These are phyloP conservation scores for Coregonus sp. DNA, from an alignment of 2,797 vertebrate genomes.

Conservation along the genomic window DNA sequence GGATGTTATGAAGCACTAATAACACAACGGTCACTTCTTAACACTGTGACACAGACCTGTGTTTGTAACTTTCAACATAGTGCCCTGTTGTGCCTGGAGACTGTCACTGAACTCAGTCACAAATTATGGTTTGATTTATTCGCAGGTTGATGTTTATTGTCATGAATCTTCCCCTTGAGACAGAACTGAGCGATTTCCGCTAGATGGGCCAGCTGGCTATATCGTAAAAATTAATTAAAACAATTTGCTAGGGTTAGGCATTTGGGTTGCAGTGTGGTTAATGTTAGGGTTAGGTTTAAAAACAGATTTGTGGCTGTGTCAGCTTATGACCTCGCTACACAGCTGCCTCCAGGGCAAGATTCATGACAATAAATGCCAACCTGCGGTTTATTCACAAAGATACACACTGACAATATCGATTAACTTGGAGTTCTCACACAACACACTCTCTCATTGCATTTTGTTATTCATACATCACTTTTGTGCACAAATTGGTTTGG, in stretches of 20 bases:
- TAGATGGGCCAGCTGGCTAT: too few species aligned
- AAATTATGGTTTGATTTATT: conserved; percentile 30
- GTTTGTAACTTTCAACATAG: conserved; percentile 46
- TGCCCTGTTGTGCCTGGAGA: conserved; percentile 41
- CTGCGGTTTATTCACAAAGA: conserved; percentile 40
- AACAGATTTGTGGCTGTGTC: too few species aligned
- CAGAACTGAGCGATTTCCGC: too few species aligned
- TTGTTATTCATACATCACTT: conserved; percentile 25
- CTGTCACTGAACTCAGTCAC: conserved; percentile 43
- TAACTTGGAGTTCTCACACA: conserved; percentile 47
- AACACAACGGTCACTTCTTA: conserved; percentile 57
- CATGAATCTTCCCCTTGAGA: too few species aligned
- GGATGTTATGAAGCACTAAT: conserved; percentile 45
- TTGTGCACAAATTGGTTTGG: conserved; percentile 30
- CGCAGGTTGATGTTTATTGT: too few species aligned
- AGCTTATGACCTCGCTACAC: too few species aligned
- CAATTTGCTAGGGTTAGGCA: too few species aligned
- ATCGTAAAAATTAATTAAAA: too few species aligned
- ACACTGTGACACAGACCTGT: conserved; percentile 48
- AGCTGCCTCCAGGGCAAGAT: too few species aligned
- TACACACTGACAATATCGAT: conserved; percentile 31
- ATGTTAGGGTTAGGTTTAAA: too few species aligned
- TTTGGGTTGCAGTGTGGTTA: too few species aligned
- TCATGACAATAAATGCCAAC: too few species aligned
- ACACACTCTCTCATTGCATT: conserved; percentile 23